A percentile compares a stretch with the other conserved stretches of the same genome.
Conservation (phyloP, 2,888 invertebrate genomes). For the Lagria hirta region DNA sequence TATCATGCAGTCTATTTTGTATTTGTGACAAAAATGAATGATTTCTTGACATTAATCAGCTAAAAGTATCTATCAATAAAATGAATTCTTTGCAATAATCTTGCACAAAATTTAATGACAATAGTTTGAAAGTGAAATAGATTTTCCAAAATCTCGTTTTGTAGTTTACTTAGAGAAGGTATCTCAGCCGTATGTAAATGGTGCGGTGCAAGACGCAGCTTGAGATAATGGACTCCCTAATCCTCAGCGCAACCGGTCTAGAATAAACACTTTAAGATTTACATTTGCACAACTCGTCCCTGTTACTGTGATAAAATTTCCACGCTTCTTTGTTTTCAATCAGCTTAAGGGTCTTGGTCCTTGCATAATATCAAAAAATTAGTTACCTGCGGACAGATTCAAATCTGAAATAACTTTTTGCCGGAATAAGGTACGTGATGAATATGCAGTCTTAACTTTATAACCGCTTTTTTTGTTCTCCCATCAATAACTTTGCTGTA, state of each 20-base stretch:
- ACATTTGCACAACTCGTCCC: constrained; percentile 38
- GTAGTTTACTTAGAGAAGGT: constrained; percentile 13
- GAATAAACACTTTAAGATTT: constrained; percentile 46
- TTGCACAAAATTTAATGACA: not conserved
- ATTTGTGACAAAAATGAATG: constrained; percentile 12
- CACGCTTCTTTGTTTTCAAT: constrained; percentile 19
- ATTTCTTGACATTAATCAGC: too few species aligned
- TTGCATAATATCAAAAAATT: constrained; percentile 18
- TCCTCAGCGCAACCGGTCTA: constrained; percentile 43
- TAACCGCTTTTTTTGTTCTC: too few species aligned
- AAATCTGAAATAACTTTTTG: too few species aligned
- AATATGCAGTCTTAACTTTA: too few species aligned
- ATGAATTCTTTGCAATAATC: too few species aligned
- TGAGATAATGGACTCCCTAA: constrained; percentile 47
- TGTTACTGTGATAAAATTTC: constrained; percentile 15
- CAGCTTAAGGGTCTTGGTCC: constrained; percentile 16
- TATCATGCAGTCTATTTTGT: constrained; percentile 8
- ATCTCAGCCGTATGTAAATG: constrained; percentile 40
- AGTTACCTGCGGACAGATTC: too few species aligned
- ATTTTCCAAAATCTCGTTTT: constrained; percentile 14
- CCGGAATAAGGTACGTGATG: too few species aligned
- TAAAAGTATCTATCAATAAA: too few species aligned
- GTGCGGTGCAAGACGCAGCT: constrained; percentile 42
- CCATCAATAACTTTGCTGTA: too few species aligned
- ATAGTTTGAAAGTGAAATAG: constrained; percentile 16